Evolutionary conservation across 2,113 vertebrate species (phyloP).

Genomic region (Hippocampus guttulatus): DNA sequence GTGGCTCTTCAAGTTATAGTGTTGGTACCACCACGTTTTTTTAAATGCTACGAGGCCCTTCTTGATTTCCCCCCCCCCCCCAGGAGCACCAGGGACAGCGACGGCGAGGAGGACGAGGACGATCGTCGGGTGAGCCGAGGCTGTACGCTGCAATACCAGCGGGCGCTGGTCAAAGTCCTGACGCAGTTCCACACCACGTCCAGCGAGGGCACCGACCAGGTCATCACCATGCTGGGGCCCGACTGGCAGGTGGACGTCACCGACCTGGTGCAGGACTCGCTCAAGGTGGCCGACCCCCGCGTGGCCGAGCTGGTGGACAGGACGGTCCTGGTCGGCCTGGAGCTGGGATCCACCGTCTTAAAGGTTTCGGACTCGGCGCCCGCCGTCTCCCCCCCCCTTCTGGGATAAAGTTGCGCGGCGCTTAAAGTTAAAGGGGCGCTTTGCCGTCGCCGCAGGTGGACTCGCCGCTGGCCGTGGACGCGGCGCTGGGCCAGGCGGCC

Average conservation of each 20-base stretch:
- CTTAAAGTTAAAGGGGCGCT: no score
- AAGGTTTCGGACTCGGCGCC: conserved; percentile 74
- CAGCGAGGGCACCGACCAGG: conserved; percentile 86
- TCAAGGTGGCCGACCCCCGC: conserved; percentile 83
- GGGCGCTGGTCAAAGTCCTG: conserved; percentile 87
- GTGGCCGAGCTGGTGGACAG: conserved; percentile 90
- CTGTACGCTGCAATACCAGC: conserved; percentile 94
- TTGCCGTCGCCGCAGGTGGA: conserved; percentile 77
- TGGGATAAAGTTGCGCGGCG: background rate
- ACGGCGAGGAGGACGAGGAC: conserved; percentile 84
- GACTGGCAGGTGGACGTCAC: conserved; percentile 99
- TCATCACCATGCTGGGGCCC: conserved; percentile 95
- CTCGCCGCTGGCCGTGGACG: conserved; percentile 87
- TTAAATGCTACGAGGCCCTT: no score
- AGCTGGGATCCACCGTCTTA: conserved; percentile 84
- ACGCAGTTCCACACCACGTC: conserved; percentile 98
- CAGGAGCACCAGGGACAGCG: conserved; percentile 89
- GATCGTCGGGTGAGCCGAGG: conserved; percentile 83
- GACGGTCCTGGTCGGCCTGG: conserved; percentile 84
- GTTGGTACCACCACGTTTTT: no score
- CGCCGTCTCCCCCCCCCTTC: background rate
- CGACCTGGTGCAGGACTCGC: conserved; percentile 90
- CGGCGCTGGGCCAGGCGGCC: conserved; percentile 80
- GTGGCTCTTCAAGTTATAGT: no score
- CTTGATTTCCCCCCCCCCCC: background rate